Evolutionary conservation across 2,797 vertebrate species (phyloP), one percentile per base, ranked within the genome.

Genomic region (Epinephelus awoara): DNA sequence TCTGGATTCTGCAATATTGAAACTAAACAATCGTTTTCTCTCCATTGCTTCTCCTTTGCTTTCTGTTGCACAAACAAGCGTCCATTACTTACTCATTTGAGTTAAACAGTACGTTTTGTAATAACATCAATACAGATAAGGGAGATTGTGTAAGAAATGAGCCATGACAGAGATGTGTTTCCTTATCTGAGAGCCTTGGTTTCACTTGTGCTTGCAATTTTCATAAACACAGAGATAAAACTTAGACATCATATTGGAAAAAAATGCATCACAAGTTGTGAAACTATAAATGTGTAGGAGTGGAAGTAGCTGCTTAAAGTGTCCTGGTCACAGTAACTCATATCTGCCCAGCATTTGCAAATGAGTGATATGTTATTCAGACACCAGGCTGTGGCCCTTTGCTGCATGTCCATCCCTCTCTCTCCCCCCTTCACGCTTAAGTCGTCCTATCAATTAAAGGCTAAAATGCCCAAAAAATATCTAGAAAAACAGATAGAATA

Each of bases 141-240:
- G 10, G 13, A 59, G 2, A 19, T 59, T 50, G 19, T 21, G 34
- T 12, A 67, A 76, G 2, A 2, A 40, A 2, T 18, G 11, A 61
- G 23, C 34, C 34, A 34, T 47, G 4, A 58, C 17, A 46, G 11
- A 12, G 7, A 46, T 21, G 2, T 47, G 2, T 49, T 23, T 67
- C 15, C 62, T 72, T 65, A 75, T 82, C 68, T 29, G 7, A 51
- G 4, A 34, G 44, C 57, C 1, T 23, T 47, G 6, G 47, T 54
- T 75, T 62, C n/a, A 40, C 50, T 44, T 27, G 54, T 23, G 47
- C 8, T 70, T 62, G 42, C 44, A 71, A 18, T 29, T 69, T 77
- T 77, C 15, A 56, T 17, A 46, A 12, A 10, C 9, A 52, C 3
- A 0, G 13, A 18, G 15, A 15, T 23, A 25, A 59, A 21, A 50